A percentile compares a stretch with the other conserved stretches of the same genome.
These are phyloP conservation scores for Cyprinodon diabolis DNA, from an alignment of 2,797 vertebrate species.

Conservation along the genomic window DNA sequence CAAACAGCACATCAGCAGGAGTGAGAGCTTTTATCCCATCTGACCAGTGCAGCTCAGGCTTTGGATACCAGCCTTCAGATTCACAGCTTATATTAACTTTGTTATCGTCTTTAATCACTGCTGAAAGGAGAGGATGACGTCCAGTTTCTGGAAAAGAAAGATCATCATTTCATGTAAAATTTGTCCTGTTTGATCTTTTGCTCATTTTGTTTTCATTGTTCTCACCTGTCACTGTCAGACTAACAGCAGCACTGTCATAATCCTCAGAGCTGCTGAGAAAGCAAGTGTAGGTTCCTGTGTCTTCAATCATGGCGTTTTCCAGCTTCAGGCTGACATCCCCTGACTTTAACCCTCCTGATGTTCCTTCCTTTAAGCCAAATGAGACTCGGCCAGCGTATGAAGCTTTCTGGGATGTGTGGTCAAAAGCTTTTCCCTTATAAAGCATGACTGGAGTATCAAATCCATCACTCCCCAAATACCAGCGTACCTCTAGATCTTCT, in stretches of 20 bases:
- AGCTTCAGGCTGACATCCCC: slow-evolving; percentile 70
- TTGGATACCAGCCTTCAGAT: slow-evolving; percentile 72
- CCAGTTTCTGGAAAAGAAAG: slow-evolving; percentile 50
- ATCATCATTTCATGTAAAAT: fast-evolving
- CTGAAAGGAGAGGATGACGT: slow-evolving; percentile 40
- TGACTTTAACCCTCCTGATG: slow-evolving; percentile 43
- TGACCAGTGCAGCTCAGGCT: slow-evolving; percentile 56
- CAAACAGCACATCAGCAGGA: not conserved
- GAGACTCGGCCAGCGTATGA: slow-evolving; percentile 42
- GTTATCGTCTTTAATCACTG: not conserved
- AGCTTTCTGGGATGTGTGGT: not conserved
- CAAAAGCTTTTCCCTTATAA: slow-evolving; percentile 13
- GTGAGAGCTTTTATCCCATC: not conserved
- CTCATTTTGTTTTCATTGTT: not conserved
- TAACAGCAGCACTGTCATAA: slow-evolving; percentile 2
- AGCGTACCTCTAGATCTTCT: slow-evolving; percentile 62
- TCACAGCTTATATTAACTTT: slow-evolving; percentile 67
- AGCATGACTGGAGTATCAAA: slow-evolving; percentile 24
- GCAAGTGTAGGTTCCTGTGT: slow-evolving; percentile 59
- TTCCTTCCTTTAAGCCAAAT: slow-evolving; percentile 38
- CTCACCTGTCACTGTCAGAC: slow-evolving; percentile 63
- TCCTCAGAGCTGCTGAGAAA: slow-evolving; percentile 57
- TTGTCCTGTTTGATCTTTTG: fast-evolving
- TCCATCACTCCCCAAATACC: slow-evolving; percentile 24
- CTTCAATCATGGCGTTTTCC: slow-evolving; percentile 31